phyloP scores from a whole-genome alignment of 2,113 vertebrate genomes.

The Rhinolophus sinicus region DNA sequence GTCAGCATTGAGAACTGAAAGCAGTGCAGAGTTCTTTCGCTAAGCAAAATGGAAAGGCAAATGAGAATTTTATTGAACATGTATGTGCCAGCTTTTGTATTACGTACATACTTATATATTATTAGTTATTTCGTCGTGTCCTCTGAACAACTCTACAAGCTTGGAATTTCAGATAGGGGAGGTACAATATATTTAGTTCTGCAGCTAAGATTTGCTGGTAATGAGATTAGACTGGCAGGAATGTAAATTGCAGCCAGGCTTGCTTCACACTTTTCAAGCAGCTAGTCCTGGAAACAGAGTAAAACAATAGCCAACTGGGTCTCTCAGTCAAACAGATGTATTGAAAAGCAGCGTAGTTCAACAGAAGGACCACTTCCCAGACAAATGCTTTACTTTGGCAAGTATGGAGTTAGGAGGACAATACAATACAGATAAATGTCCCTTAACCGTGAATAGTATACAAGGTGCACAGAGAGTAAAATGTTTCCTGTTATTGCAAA shows the following conservation, averaged over 20 bases:
- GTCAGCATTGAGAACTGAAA: not conserved
- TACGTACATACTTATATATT: not conserved
- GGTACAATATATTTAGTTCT: not conserved
- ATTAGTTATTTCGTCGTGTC: not conserved
- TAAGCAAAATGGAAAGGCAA: not conserved
- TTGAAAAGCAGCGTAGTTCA: not conserved
- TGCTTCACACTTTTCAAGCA: not conserved
- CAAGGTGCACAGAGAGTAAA: not conserved
- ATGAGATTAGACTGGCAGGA: not conserved
- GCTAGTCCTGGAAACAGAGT: not conserved
- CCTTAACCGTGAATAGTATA: not conserved
- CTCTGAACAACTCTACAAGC: not conserved
- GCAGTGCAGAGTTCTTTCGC: not conserved
- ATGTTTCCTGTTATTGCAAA: constrained; percentile 21
- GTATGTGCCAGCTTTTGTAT: not conserved
- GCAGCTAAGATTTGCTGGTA: not conserved
- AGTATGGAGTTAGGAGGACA: not conserved
- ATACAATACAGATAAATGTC: not conserved
- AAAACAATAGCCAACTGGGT: not conserved
- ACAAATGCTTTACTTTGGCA: not conserved
- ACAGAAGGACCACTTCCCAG: not conserved
- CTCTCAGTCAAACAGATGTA: not conserved
- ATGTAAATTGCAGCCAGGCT: not conserved
- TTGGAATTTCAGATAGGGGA: not conserved
- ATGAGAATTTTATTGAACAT: not conserved